phyloP scores from a whole-genome alignment of 1,140 invertebrate species.

The Drosophila mayri region DNA sequence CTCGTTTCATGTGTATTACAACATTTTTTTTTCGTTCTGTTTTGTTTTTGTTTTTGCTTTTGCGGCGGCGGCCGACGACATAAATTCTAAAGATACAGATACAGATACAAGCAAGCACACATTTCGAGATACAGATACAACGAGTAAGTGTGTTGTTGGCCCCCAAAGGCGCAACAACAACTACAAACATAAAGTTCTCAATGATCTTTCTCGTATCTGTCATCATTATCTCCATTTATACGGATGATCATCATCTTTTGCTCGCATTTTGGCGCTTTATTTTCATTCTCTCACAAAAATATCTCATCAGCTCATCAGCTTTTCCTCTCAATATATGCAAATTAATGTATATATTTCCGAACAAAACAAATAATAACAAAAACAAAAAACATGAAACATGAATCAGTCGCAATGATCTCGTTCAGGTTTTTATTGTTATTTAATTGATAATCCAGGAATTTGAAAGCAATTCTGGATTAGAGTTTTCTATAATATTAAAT shows the following conservation, averaged over 20 bases:
- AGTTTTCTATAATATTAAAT: not conserved
- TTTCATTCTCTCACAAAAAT: slow-evolving; percentile 35
- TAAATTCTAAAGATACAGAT: slow-evolving; percentile 74
- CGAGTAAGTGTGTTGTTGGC: slow-evolving; percentile 62
- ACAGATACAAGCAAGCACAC: slow-evolving; percentile 50
- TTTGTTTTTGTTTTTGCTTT: slow-evolving; percentile 17
- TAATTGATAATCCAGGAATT: slow-evolving; percentile 10
- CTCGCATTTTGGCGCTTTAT: slow-evolving; percentile 41
- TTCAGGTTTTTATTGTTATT: slow-evolving; percentile 19
- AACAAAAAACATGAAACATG: not conserved
- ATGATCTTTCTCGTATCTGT: slow-evolving; percentile 45
- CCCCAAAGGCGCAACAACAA: slow-evolving; percentile 62
- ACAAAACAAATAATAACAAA: slow-evolving; percentile 1
- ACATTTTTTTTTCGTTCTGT: slow-evolving; percentile 52
- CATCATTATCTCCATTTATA: slow-evolving; percentile 38
- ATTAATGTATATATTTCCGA: slow-evolving; percentile 1
- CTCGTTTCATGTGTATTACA: slow-evolving; percentile 57
- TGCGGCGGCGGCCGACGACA: slow-evolving; percentile 48
- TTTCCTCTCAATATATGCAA: slow-evolving; percentile 29
- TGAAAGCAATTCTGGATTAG: not conserved
- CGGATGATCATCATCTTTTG: slow-evolving; percentile 33
- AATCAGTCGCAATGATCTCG: not conserved
- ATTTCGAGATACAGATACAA: slow-evolving; percentile 46
- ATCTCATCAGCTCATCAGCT: slow-evolving; percentile 19
- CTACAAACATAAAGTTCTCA: slow-evolving; percentile 26